Evolutionary conservation across 2,888 invertebrate species (phyloP), one percentile per base, ranked within the genome.

Genomic region (Macrophya alboannulata): DNA sequence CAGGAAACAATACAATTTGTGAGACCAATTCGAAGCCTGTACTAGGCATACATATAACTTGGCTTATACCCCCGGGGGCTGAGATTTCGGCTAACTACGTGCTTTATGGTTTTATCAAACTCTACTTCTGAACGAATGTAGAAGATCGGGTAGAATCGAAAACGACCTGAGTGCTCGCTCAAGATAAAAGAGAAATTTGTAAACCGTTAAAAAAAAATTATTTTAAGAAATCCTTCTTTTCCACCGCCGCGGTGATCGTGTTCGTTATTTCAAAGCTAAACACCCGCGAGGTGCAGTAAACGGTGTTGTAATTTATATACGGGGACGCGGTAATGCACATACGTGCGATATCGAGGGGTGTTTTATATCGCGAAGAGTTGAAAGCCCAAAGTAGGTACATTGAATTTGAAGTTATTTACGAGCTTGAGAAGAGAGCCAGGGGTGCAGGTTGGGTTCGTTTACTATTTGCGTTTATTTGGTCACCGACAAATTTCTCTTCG

Each of bases 371-470:
- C 79, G 40, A 17, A 37, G 17, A 21, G 21, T 81, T 62, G 31
- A 21, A 62, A 43, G 25, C 43, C 8, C 15, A 40, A 62, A 81
- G 79, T 81, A 62, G 62, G 79, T 81, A 81, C 25, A 48, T 68
- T 17, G 62, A 81, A 81, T 81, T 62, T 31, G 31, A 81, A n/a
- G 79, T 81, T 81, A 81, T 62, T 62, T 81, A 81, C 81, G 62
- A 62, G 37, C 62, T 62, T 43, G 25, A 21, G 10, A 12, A 17
- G 12, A 15, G 17, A n/a, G n/a, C n/a, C n/a, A n/a, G n/a, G n/a
- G 15, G 17, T 12, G 17, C 55, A 17, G 17, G 77, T 15, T 25
- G 37, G 37, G 45, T 51, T 77, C 55, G 77, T 77, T 77, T 77
- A 31, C 77, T 55, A 77, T 77, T 51, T 31, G 77, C 31, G 48